Evolutionary conservation across 2,113 vertebrate species (phyloP).

Genomic region (Xenus cinereus): DNA sequence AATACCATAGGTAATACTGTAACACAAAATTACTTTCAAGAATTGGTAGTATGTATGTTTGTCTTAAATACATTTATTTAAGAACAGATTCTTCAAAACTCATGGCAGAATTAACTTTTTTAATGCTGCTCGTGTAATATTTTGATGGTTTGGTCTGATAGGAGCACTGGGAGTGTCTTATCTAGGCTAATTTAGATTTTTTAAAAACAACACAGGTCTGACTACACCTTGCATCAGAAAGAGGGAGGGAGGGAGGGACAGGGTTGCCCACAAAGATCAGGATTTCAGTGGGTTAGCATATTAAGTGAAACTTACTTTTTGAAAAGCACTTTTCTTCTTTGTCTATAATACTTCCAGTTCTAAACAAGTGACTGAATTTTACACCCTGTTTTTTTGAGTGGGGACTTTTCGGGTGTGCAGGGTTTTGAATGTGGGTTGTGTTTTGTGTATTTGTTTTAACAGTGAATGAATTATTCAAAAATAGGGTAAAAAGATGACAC

Average conservation of each 20-base stretch:
- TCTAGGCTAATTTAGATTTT: not conserved
- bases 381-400: not conserved
- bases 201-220: not conserved
- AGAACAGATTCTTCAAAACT: not conserved
- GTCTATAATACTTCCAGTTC: not conserved
- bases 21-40: not conserved
- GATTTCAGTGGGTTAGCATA: not conserved
- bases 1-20: not conserved
- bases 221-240: not conserved
- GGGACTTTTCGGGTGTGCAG: not conserved
- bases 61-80: not conserved
- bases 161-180: not conserved
- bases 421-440: not conserved
- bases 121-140: not conserved
- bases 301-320: not conserved
- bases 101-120: not conserved
- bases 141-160: not conserved
- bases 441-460: not conserved
- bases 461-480: not conserved
- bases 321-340: not conserved
- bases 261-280: not conserved
- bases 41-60: not conserved
- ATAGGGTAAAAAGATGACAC: accelerated
- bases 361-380: not conserved
- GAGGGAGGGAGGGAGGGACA: no score